Evolutionary conservation across 2,888 invertebrate genomes (phyloP).

Genomic region (Proisotoma minuta): DNA sequence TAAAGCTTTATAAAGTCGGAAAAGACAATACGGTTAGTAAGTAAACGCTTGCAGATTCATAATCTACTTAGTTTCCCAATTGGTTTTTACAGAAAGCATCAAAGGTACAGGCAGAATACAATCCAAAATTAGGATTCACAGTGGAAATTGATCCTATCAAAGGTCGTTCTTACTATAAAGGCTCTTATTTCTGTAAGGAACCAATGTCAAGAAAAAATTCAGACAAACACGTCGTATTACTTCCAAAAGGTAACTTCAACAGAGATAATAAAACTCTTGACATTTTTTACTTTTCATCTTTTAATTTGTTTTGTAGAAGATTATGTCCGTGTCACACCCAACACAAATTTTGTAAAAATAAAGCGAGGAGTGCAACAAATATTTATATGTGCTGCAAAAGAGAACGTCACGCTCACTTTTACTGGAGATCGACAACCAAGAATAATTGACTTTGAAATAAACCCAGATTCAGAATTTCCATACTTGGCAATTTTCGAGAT

Average conservation of each 20-base stretch:
- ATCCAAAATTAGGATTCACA: slow-evolving; percentile 14
- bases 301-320: slow-evolving; percentile 20
- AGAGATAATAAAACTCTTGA: no score
- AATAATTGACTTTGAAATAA: slow-evolving; percentile 26
- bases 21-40: background rate
- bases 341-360: slow-evolving; percentile 19
- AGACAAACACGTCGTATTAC: slow-evolving; percentile 15
- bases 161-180: background rate
- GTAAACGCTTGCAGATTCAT: no score
- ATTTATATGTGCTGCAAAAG: slow-evolving; percentile 35
- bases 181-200: slow-evolving; percentile 31
- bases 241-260: slow-evolving; percentile 29
- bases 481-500: slow-evolving; percentile 32
- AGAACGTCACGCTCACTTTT: slow-evolving; percentile 35
- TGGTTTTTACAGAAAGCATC: no score
- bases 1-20: slow-evolving; percentile 23
- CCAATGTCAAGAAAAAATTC: slow-evolving; percentile 15
- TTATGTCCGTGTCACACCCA: slow-evolving; percentile 26
- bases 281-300: no score
- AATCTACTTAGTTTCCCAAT: no score
- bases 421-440: slow-evolving; percentile 38
- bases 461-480: slow-evolving; percentile 25
- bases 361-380: slow-evolving; percentile 24
- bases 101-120: no score
- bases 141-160: background rate